Conservation (phyloP, 2,113 vertebrate genomes). For the Argyrosomus japonicus region DNA sequence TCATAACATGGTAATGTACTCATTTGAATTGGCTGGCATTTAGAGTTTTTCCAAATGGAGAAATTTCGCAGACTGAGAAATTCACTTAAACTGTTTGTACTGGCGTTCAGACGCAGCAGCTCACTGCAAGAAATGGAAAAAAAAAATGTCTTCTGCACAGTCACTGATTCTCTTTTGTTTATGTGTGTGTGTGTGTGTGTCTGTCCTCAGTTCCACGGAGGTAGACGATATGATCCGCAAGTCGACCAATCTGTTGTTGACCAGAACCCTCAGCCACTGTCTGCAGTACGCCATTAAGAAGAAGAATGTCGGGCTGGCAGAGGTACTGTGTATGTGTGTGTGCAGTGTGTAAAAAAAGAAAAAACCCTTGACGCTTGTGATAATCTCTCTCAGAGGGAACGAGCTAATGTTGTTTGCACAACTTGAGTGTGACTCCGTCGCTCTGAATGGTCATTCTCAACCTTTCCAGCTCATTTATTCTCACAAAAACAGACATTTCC, state of each 20-base stretch:
- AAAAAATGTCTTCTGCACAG: constrained; percentile 27
- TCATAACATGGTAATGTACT: constrained; percentile 37
- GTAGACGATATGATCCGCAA: constrained; percentile 99
- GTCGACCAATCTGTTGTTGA: constrained; percentile 95
- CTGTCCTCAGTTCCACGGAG: constrained; percentile 90
- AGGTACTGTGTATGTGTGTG: constrained; percentile 82
- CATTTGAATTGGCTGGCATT: constrained; percentile 56
- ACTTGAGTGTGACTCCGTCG: not conserved
- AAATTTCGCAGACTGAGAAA: constrained; percentile 57
- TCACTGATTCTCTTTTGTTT: constrained; percentile 39
- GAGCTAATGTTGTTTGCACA: constrained; percentile 17
- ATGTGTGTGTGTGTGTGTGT: constrained; percentile 12
- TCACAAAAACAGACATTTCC: constrained; percentile 32
- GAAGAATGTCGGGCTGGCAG: constrained; percentile 93
- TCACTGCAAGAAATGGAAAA: constrained; percentile 42
- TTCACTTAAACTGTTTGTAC: constrained; percentile 67
- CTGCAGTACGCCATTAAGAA: constrained; percentile 97
- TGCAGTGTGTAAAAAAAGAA: not conserved
- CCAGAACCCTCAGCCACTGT: constrained; percentile 93
- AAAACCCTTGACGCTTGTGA: not conserved
- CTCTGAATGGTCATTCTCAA: not conserved
- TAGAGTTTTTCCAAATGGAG: constrained; percentile 56
- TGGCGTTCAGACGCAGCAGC: constrained; percentile 44
- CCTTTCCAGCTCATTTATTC: constrained; percentile 32
- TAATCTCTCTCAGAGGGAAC: constrained; percentile 20